Conservation (phyloP, 2,888 invertebrate species). For the Synanthedon myopaeformis region DNA sequence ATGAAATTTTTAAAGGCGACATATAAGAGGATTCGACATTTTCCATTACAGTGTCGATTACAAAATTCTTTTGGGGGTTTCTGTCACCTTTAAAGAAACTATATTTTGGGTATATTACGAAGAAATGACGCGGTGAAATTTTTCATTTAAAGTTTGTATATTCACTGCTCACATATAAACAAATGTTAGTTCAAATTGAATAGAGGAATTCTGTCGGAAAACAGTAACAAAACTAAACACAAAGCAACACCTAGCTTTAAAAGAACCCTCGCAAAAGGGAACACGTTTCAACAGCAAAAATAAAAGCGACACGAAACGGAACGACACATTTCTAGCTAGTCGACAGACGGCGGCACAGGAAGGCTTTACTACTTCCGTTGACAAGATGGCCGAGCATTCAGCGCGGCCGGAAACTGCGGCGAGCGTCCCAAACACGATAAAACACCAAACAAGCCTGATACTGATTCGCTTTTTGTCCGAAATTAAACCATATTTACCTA, state of each 20-base stretch:
- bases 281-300: slow-evolving; percentile 17
- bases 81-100: slow-evolving; percentile 7
- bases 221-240: slow-evolving; percentile 3
- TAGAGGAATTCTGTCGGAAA: not conserved
- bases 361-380: slow-evolving; percentile 69
- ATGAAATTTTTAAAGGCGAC: slow-evolving; percentile 32
- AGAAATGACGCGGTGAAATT: not conserved
- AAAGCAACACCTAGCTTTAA: not conserved
- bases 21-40: slow-evolving; percentile 18
- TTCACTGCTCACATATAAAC: not conserved
- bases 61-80: slow-evolving; percentile 12
- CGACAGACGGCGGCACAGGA: slow-evolving; percentile 51
- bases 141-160: not conserved
- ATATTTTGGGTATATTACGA: not conserved
- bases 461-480: not conserved
- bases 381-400: slow-evolving; percentile 63
- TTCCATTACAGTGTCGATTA: slow-evolving; percentile 35
- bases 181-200: not conserved
- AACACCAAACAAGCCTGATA: slow-evolving; percentile 17
- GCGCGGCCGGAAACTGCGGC: slow-evolving; percentile 55
- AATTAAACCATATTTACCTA: slow-evolving; percentile 4
- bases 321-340: slow-evolving; percentile 33
- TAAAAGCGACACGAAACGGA: slow-evolving; percentile 16
- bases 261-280: slow-evolving; percentile 12
- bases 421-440: slow-evolving; percentile 39